phyloP scores from a whole-genome alignment of 2,797 vertebrate species.

The Liasis olivaceus region DNA sequence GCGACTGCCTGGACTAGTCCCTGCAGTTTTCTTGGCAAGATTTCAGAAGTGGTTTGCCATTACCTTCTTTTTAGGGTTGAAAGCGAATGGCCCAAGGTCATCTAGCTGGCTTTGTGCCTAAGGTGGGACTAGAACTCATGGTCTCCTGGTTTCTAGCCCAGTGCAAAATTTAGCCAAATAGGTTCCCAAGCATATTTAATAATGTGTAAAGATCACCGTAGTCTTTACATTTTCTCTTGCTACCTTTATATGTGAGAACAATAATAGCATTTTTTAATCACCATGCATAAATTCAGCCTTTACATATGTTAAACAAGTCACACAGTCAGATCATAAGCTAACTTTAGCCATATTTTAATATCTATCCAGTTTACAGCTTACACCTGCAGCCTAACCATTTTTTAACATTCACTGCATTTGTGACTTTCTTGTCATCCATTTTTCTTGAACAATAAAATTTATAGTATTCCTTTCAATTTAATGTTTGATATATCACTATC shows the following conservation, averaged over 20 bases:
- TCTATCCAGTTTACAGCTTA: neutral
- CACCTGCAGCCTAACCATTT: neutral
- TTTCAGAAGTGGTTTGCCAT: neutral
- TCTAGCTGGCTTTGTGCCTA: neutral
- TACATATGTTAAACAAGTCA: neutral
- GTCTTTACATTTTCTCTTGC: neutral
- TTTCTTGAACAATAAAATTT: neutral
- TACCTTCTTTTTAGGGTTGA: neutral
- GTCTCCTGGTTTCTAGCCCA: neutral
- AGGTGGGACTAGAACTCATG: neutral
- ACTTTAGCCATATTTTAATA: neutral
- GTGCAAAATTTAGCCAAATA: neutral
- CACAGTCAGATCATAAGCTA: neutral
- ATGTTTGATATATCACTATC: neutral
- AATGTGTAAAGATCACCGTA: neutral
- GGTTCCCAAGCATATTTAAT: neutral
- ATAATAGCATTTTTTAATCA: neutral
- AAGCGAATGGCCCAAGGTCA: neutral
- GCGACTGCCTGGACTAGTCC: neutral
- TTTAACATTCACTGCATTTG: neutral
- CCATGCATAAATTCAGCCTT: neutral
- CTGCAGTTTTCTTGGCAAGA: neutral
- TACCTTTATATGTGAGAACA: neutral
- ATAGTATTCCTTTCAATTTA: neutral
- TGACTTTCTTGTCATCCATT: neutral